A percentile compares a stretch with the other conserved stretches of the same genome.
These are phyloP conservation scores for Apteryx owenii DNA, from an alignment of 2,113 vertebrate genomes.

Conservation along the genomic window DNA sequence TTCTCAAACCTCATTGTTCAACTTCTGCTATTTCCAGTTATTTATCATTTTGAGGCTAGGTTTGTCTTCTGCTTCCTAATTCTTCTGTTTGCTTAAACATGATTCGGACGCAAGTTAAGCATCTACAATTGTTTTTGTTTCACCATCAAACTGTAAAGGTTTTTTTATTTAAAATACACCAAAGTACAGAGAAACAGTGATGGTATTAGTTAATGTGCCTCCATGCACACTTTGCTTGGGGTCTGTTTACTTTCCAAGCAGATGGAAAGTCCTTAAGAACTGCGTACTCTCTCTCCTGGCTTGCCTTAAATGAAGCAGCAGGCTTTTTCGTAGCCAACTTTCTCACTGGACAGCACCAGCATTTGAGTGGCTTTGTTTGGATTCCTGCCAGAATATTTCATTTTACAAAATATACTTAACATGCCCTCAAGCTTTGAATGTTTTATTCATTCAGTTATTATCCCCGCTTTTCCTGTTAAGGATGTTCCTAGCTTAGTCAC, in stretches of 20 bases:
- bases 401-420: constrained; percentile 41
- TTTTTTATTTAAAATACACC: not conserved
- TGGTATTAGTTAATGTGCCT: not conserved
- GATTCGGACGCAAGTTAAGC: not conserved
- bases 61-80: not conserved
- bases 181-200: not conserved
- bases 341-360: not conserved
- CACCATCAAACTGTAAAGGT: not conserved
- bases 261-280: not conserved
- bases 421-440: not conserved
- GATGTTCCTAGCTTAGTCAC: constrained; percentile 11
- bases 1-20: not conserved
- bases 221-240: not conserved
- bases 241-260: not conserved
- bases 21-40: not conserved
- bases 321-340: not conserved
- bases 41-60: not conserved
- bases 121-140: not conserved
- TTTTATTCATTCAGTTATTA: not conserved
- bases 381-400: not conserved
- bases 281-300: constrained; percentile 10
- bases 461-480: not conserved
- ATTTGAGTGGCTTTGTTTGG: constrained; percentile 38
- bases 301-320: constrained; percentile 27
- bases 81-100: not conserved